Evolutionary conservation across 2,113 vertebrate species (phyloP), one percentile per base, ranked within the genome.

Genomic region (Seriola dumerili): DNA sequence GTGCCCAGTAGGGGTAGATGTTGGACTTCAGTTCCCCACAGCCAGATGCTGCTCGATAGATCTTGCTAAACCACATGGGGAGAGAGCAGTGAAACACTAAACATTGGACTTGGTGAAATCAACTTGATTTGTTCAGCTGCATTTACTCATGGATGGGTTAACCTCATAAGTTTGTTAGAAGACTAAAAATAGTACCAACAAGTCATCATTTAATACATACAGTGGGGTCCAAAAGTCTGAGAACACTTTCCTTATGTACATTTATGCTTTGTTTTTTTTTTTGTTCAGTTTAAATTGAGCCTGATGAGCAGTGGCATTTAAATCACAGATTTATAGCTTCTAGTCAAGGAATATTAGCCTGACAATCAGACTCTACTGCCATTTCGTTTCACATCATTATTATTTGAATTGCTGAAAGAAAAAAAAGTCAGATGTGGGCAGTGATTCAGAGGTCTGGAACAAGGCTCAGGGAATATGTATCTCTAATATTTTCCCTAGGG

Each of bases 1-100:
- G 50, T 71, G 67, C 72, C 89, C 91, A 92, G 81, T 59, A 92
- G 88, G 86, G 85, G 91, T 88, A 75, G 80, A 67, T 88, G 82
- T 92, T 78, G 69, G 52, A 85, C 88, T 71, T 66, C 25, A 61
- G 57, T 62, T 57, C 19, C n/a, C 44, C 25, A 46, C 19, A 70
- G 36, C 23, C 72, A 75, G 52, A 21, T 0, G 29, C 65, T 48
- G 58, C 58, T 42, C 7, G 25, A 42, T 32, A 58, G 42, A 19
- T 70, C 6, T 17, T 9, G 21, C 61, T 40, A 52, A 57, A 59
- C 17, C 52, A 63, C 67, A 64, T 34, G 61, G 48, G 23, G 44
- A 67, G 48, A n/a, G 66, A 34, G n/a, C 25, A 36, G 9, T 8
- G 3, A 29, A 14, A 67, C 62, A 17, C 34, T 14, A 42, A 71